Evolutionary conservation across 2,888 invertebrate genomes (phyloP).

Genomic region (Lissocephala sabroskyi): DNA sequence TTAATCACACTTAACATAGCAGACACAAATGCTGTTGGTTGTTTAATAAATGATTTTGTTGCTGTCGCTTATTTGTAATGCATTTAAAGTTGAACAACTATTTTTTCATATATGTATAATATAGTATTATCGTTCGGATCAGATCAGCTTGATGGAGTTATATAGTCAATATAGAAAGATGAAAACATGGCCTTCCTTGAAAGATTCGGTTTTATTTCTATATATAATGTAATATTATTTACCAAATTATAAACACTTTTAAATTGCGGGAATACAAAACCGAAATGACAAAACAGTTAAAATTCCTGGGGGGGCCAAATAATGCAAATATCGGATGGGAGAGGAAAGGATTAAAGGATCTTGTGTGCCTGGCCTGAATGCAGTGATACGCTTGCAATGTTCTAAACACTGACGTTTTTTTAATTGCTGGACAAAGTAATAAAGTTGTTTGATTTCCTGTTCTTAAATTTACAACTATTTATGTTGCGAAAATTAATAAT

Average conservation of each 20-base stretch:
- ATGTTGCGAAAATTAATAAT: conserved; percentile 59
- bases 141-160: conserved; percentile 26
- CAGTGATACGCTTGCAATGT: conserved; percentile 12
- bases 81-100: conserved; percentile 48
- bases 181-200: conserved; percentile 19
- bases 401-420: conserved; percentile 7
- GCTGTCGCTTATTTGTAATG: conserved; percentile 20
- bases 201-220: no score
- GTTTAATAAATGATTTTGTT: conserved; percentile 17
- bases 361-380: conserved; percentile 10
- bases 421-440: conserved; percentile 27
- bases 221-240: no score
- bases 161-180: conserved; percentile 19
- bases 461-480: conserved; percentile 56
- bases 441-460: conserved; percentile 20
- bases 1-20: conserved; percentile 58
- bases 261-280: no score
- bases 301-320: no score
- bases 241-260: no score
- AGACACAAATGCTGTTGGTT: conserved; percentile 41
- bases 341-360: no score
- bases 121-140: conserved; percentile 19
- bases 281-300: no score
- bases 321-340: no score
- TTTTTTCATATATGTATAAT: conserved; percentile 17